Conservation (phyloP, 2,888 invertebrate species). For the Drosophila flavopinicola region DNA sequence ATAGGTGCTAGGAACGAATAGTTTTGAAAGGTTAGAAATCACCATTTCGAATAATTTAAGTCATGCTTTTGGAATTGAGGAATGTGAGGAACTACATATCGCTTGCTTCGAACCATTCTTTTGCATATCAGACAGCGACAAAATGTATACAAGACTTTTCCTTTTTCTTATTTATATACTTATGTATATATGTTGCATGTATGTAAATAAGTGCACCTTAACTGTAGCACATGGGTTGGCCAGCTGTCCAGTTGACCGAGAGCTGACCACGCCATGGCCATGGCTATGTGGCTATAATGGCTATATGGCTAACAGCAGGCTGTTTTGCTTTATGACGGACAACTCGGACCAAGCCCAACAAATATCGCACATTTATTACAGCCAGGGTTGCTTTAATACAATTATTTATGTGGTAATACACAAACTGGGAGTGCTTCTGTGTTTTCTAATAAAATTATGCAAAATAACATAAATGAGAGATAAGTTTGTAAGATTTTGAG, state of each 20-base stretch:
- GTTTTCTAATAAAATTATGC: too few relatives aligned
- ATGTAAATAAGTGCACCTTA: slow-evolving; percentile 69
- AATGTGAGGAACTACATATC: too few relatives aligned
- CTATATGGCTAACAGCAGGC: slow-evolving; percentile 52
- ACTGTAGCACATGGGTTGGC: slow-evolving; percentile 69
- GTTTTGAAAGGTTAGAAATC: too few relatives aligned
- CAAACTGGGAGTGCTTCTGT: slow-evolving; percentile 1
- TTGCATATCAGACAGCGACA: background rate
- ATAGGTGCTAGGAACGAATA: too few relatives aligned
- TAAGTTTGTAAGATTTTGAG: too few relatives aligned
- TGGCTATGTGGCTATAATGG: slow-evolving; percentile 28
- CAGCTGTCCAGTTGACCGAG: slow-evolving; percentile 59
- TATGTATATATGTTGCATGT: slow-evolving; percentile 17
- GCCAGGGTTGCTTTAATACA: slow-evolving; percentile 53
- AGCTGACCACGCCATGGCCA: slow-evolving; percentile 60
- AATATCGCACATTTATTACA: slow-evolving; percentile 63
- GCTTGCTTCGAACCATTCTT: slow-evolving; percentile 2
- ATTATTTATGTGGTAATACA: slow-evolving; percentile 5
- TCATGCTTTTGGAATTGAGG: too few relatives aligned
- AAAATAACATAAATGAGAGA: too few relatives aligned
- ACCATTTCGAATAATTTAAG: too few relatives aligned
- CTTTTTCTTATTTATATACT: slow-evolving; percentile 37
- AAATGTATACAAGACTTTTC: slow-evolving; percentile 25
- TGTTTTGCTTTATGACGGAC: slow-evolving; percentile 64
- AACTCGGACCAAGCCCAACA: slow-evolving; percentile 70